Base-by-base conservation (phyloP, 1,140 invertebrate genomes). In the Hestina assimilis region DNA sequence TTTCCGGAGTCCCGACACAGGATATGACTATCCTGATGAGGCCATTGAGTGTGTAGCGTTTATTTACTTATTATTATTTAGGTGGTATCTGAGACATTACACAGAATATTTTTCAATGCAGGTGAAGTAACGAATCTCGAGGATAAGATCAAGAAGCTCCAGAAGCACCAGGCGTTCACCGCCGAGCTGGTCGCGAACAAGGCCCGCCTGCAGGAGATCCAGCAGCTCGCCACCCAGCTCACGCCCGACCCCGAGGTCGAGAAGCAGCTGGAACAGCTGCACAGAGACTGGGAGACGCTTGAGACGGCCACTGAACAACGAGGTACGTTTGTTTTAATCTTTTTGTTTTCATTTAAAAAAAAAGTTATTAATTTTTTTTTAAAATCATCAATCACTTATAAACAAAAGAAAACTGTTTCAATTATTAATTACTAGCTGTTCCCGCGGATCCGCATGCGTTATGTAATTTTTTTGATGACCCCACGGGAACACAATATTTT, bases 161-260 rank as follows among this genome's bases (percentile, higher is more conserved):
- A 99, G 84, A 98, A 98, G 80, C 97, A 99, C 84, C 98, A 99
- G 89, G 97, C 97, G 0, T 99, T 99, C 89, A 95, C 99, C 79
- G 97, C 97, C 0, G 98, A 99, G 87, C 90, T 99, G 26, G 90
- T 93, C 0, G 96, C 97, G 6, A 98, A 99, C 89, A 92, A 95
- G 59, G 92, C 94, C 7, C 91, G 95, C 51, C 96, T 99, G 29
- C 92, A 94, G 41, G 93, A 96, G 77, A 95, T 99, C 11, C 92
- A 93, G 73, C 88, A 89, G 14, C 92, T 93, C 28, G 95, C 94
- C 3, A 90, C 92, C 45, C 92, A 91, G 53, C 83, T 96, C n/a
- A 73, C 91, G 46, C 93, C 92, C 0, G 94, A 95, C 26, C 77
- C 90, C 4, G 94, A 97, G 54, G 96, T 98, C 35, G 91, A 92